Base-by-base conservation (phyloP, 53 echinoderm and acorn worm species). In the Crossaster papposus region DNA sequence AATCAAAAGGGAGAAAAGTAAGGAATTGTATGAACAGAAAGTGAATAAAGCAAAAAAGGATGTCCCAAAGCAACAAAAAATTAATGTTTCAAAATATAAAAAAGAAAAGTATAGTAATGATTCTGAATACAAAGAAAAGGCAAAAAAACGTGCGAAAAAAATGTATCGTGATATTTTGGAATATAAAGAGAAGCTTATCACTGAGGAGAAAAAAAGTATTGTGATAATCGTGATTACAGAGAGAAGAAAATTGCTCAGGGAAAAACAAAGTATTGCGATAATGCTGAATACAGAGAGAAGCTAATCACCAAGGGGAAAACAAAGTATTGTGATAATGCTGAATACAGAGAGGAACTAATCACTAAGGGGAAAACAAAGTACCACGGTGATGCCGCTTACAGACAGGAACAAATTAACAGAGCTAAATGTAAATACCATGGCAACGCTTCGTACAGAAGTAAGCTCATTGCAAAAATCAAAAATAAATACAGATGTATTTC, bases 211-310 rank as follows among this genome's bases (percentile, higher is more conserved):
- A 81, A 37, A 28, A 81, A 17, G 58, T 81, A 81, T 62, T 35
- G 55, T 22, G 35, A 81, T 55, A 35, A 81, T 81, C 20, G 15
- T 81, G 8, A 17, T 7, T 81, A 64, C 10, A 81, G 81, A 58
- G 80, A 80, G 31, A 80, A 0, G 2, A 1, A 29, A 1, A 80
- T 52, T 18, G 54, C 5, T 14, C 14, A 4, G 1, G 36, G 88
- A 23, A 54, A 75, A 76, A 24, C n/a, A 77, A 54, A 30, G 30
- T 80, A 80, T 2, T 31, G n/a, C 2, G 54, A 80, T 28, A 63
- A 81, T 64, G 64, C 20, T 0, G 0, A 1, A 1, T 64, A 55
- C 36, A 62, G 34, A 30, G 9, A 54, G 23, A 31, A 63, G 0
- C 14, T 29, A 81, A 58, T 13, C 30, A 20, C 0, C 64, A 15